Percentiles rank a stretch among this genome's conserved stretches.
These are phyloP conservation scores for Andrena camellia DNA, from an alignment of 2,888 invertebrate genomes.

Conservation along the genomic window DNA sequence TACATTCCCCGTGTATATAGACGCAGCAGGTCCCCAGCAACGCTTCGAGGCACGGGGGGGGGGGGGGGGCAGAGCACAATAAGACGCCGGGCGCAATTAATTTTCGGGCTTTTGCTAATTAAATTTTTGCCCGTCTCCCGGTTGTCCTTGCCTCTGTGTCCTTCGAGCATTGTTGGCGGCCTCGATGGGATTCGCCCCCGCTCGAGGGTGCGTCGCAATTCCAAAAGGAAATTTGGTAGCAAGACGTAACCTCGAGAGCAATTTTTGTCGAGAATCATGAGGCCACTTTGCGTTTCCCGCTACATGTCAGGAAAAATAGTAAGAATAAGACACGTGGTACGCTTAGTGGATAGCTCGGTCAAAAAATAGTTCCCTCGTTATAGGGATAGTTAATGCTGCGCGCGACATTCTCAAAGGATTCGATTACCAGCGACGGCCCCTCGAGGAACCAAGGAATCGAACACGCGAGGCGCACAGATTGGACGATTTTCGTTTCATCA, in stretches of 20 bases:
- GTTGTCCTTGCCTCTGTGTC: slow-evolving; percentile 36
- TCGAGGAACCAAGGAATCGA: slow-evolving; percentile 24
- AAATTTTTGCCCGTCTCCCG: slow-evolving; percentile 80
- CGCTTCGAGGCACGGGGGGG: slow-evolving; percentile 70
- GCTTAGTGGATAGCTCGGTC: too few relatives aligned
- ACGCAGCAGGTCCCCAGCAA: slow-evolving; percentile 68
- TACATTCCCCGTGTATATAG: slow-evolving; percentile 83
- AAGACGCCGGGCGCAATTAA: slow-evolving; percentile 83
- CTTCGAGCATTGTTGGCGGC: slow-evolving; percentile 40
- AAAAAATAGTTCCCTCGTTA: too few relatives aligned
- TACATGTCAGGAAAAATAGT: too few relatives aligned
- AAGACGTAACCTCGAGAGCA: neutral
- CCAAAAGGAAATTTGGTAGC: neutral
- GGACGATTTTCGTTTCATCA: slow-evolving; percentile 46
- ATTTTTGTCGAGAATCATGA: neutral
- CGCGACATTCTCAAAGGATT: slow-evolving; percentile 24
- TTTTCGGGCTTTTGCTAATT: slow-evolving; percentile 84
- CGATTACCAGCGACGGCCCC: slow-evolving; percentile 25
- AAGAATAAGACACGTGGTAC: too few relatives aligned
- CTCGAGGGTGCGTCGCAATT: neutral
- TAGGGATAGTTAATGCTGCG: neutral
- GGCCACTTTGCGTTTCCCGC: neutral
- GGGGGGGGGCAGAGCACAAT: slow-evolving; percentile 76
- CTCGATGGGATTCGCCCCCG: neutral
- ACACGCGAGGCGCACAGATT: slow-evolving; percentile 37